Evolutionary conservation across 2,888 invertebrate genomes (phyloP).

Genomic region (Nomada ruficornis): DNA sequence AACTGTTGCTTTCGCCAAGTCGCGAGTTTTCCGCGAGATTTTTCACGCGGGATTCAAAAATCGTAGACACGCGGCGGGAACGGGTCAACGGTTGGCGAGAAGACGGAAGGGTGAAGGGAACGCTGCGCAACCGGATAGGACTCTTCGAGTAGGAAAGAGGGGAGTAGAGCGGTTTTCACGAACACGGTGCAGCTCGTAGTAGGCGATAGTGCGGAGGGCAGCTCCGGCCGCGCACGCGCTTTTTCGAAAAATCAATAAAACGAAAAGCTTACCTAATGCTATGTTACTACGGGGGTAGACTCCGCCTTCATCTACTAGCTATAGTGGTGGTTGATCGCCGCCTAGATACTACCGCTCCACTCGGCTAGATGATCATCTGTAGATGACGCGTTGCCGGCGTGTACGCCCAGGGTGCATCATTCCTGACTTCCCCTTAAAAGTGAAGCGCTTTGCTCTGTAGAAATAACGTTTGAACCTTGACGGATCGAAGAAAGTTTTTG

Average conservation of each 20-base stretch:
- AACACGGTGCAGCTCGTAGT: constrained; percentile 80
- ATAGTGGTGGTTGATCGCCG: constrained; percentile 79
- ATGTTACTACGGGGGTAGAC: constrained; percentile 81
- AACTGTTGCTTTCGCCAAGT: constrained; percentile 43
- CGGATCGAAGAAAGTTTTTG: too few species aligned
- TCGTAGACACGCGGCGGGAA: constrained; percentile 48
- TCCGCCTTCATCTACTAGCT: constrained; percentile 84
- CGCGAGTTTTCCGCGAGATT: constrained; percentile 37
- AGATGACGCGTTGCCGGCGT: constrained; percentile 75
- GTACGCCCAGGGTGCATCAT: constrained; percentile 77
- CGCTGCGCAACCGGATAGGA: constrained; percentile 69
- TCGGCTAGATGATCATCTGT: constrained; percentile 81
- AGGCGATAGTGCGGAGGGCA: constrained; percentile 82
- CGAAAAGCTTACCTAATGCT: constrained; percentile 84
- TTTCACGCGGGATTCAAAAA: constrained; percentile 61
- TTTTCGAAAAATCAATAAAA: constrained; percentile 85
- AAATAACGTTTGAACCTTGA: not conserved
- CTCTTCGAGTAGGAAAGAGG: constrained; percentile 64
- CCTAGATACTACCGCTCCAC: constrained; percentile 78
- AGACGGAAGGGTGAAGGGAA: constrained; percentile 48
- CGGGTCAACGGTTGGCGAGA: constrained; percentile 32
- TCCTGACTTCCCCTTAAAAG: constrained; percentile 36
- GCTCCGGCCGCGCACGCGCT: constrained; percentile 83
- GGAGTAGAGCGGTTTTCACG: constrained; percentile 76
- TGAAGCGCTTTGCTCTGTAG: constrained; percentile 1